phyloP scores from a whole-genome alignment of 2,888 invertebrate species.

The Drosophila paucipuncta region DNA sequence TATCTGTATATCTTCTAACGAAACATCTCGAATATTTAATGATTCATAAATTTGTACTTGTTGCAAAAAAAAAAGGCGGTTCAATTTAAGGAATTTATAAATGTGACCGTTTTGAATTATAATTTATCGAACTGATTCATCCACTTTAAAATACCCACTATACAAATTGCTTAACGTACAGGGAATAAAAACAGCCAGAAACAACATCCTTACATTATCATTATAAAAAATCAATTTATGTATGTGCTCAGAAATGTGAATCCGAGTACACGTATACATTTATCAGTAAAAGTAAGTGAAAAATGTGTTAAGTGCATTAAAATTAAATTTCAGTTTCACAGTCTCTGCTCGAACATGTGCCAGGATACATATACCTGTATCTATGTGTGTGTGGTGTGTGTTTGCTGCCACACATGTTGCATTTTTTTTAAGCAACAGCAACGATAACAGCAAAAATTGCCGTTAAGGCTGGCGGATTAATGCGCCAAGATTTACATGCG shows the following conservation, averaged over 20 bases:
- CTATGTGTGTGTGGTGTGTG: slow-evolving; percentile 5
- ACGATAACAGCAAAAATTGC: slow-evolving; percentile 40
- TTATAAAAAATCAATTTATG: slow-evolving; percentile 71
- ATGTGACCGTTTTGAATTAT: background rate
- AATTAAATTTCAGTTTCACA: slow-evolving; percentile 71
- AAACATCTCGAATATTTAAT: background rate
- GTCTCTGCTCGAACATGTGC: slow-evolving; percentile 26
- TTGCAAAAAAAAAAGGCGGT: background rate
- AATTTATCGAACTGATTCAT: background rate
- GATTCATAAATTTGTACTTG: background rate
- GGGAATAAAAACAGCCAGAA: slow-evolving; percentile 16
- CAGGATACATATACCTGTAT: background rate
- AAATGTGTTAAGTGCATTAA: slow-evolving; percentile 79
- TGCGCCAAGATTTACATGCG: slow-evolving; percentile 68
- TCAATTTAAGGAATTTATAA: background rate
- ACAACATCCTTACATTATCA: slow-evolving; percentile 49
- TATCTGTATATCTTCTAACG: background rate
- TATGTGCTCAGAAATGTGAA: slow-evolving; percentile 26
- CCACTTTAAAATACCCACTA: background rate
- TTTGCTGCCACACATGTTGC: slow-evolving; percentile 9
- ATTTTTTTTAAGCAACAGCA: slow-evolving; percentile 36
- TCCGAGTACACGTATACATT: slow-evolving; percentile 41
- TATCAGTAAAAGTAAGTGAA: slow-evolving; percentile 62
- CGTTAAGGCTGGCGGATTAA: slow-evolving; percentile 68
- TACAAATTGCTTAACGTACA: background rate